Evolutionary conservation across 2,113 vertebrate species (phyloP), one percentile per base, ranked within the genome.

Genomic region (Cheilinus undulatus): DNA sequence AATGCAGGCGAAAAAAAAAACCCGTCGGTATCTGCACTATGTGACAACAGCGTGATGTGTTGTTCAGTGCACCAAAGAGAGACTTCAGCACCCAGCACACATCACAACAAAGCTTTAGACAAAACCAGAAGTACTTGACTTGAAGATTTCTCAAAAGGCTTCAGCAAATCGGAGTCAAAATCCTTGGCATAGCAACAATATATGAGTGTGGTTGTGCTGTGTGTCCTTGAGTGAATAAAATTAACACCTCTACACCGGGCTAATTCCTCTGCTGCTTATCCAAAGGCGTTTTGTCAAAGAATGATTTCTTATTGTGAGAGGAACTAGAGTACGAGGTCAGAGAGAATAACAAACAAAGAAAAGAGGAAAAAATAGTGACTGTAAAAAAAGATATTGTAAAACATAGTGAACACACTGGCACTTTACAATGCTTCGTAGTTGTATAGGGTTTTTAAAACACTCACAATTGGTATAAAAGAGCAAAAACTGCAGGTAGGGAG

Each of bases 341-440:
- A 67, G 28, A 34, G 49, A 71, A 43, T 15, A 28, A 53, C 56
- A 52, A 60, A 73, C 72, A 65, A 69, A 75, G 53, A 86, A 73
- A 66, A 82, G 77, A 67, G 52, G 72, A 66, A 79, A 69, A 50
- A n/a, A n/a, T n/a, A n/a, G n/a, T n/a, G n/a, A n/a, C n/a, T n/a
- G n/a, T n/a, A n/a, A n/a, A n/a, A n/a, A n/a, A 8, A 30, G 28
- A 48, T 43, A 12, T 23, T 49, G 28, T 34, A 22, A 46, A 71
- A 65, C 52, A 54, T 4, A 19, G 22, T 27, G 19, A 59, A 42
- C 32, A 48, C 51, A 30, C 3, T 26, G 32, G 23, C 28, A 3
- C 2, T n/a, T n/a, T n/a, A n/a, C n/a, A n/a, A n/a, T n/a, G n/a
- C n/a, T n/a, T n/a, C n/a, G n/a, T n/a, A n/a, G n/a, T n/a, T n/a